phyloP scores from a whole-genome alignment of 1,140 invertebrate species.

The Euura lappo region DNA sequence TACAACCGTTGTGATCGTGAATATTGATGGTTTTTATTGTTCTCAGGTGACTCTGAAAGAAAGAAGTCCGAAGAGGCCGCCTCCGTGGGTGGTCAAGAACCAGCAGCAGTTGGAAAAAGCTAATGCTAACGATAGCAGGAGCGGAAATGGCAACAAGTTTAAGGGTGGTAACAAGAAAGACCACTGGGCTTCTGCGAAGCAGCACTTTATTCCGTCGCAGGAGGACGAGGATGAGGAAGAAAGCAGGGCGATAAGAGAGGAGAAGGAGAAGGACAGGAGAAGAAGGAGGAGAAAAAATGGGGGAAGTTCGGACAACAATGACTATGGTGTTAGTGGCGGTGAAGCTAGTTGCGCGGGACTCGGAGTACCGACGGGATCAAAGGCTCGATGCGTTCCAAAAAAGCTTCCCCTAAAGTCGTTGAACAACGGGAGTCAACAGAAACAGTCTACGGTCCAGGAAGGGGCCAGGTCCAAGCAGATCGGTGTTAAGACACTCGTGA shows the following conservation, averaged over 20 bases:
- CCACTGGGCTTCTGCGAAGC: constrained; percentile 55
- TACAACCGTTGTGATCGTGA: background rate
- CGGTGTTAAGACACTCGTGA: constrained; percentile 13
- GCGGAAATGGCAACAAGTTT: constrained; percentile 46
- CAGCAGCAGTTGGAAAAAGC: constrained; percentile 48
- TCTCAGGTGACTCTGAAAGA: constrained; percentile 53
- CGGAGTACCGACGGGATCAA: background rate
- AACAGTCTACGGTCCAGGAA: background rate
- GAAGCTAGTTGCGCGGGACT: background rate
- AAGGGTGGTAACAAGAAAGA: constrained; percentile 48
- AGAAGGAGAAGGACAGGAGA: constrained; percentile 40
- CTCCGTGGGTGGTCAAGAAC: constrained; percentile 49
- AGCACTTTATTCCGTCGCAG: constrained; percentile 49
- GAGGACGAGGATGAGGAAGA: constrained; percentile 47
- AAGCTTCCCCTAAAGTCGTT: background rate
- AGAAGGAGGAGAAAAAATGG: constrained; percentile 43
- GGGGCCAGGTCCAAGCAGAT: background rate
- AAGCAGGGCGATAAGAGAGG: constrained; percentile 38
- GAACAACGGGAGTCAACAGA: background rate
- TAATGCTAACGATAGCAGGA: constrained; percentile 46
- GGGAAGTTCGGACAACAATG: background rate
- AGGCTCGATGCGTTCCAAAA: background rate
- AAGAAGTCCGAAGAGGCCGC: constrained; percentile 46
- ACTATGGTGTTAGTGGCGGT: constrained; percentile 2
- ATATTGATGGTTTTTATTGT: constrained; percentile 17